Evolutionary conservation across 1,140 invertebrate genomes (phyloP), one percentile per base, ranked within the genome.

Genomic region (Cydia pomonella): DNA sequence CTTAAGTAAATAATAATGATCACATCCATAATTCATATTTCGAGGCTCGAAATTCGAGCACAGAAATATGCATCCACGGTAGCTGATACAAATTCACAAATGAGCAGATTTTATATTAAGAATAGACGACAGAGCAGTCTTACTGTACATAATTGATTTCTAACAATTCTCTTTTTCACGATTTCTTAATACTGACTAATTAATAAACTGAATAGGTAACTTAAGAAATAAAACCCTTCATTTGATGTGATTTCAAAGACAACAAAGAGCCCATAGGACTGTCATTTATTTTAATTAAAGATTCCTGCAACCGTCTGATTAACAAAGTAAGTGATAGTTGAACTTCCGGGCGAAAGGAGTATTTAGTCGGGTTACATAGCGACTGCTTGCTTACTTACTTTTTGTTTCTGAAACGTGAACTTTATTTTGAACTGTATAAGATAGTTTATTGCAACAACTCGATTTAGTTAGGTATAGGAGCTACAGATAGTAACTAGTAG

Each of bases 401-500:
- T 59, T 59, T 59, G 53, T 23, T 59, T 1, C 2, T 10, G 53
- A 23, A 59, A 23, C 21, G 1, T 23, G 21, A 23, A 59, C 18
- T 23, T 23, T 59, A 59, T 59, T 21, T 59, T 23, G 6, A 59
- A 59, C 21, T 77, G 76, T 77, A 78, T 80, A 80, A 76, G 75
- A 77, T 78, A 79, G 81, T 76, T 79, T 76, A 44, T 74, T 73
- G 38, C 75, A 71, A 75, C 80, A 77, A 77, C 79, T 80, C 76
- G 77, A 79, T 75, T 79, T 79, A 78, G 83, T 79, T 79, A 82
- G 80, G 82, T 77, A 83, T 79, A 76, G 73, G n/a, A 59, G 21
- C 53, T 59, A 23, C 50, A 77, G 82, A 84, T 84, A 38, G 33
- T 38, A 84, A 83, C 84, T 85, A 78, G 84, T 83, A 75, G 74